phyloP scores from a whole-genome alignment of 2,888 invertebrate species.

The Philonicus albiceps region DNA sequence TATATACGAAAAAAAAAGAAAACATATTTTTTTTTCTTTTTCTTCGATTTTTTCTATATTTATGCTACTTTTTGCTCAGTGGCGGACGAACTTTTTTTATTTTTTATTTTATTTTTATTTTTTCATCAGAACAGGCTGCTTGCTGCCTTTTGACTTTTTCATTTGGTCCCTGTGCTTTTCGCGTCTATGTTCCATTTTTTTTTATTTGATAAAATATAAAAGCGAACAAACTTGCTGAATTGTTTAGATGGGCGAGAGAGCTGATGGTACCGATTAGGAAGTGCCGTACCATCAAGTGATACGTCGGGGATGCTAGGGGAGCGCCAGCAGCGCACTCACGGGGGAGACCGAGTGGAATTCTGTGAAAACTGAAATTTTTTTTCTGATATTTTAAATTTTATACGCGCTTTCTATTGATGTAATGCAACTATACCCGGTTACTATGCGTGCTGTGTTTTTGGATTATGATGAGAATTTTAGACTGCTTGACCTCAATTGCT shows the following conservation, averaged over 20 bases:
- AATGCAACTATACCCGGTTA: background rate
- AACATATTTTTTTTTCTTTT: constrained; percentile 31
- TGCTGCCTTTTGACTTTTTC: background rate
- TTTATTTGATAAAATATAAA: constrained; percentile 4
- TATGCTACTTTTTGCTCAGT: constrained; percentile 42
- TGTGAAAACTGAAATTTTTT: background rate
- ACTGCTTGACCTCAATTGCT: background rate
- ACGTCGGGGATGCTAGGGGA: background rate
- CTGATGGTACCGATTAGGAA: constrained; percentile 12
- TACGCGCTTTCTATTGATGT: background rate
- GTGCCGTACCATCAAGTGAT: background rate
- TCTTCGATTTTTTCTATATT: constrained; percentile 26
- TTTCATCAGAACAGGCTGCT: background rate
- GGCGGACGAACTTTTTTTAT: constrained; percentile 26
- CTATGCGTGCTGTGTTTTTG: background rate
- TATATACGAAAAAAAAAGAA: constrained; percentile 45
- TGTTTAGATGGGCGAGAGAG: constrained; percentile 10
- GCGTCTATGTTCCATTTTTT: constrained; percentile 11
- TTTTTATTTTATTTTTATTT: too few species aligned
- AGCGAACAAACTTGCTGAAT: constrained; percentile 3
- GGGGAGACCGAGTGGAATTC: background rate
- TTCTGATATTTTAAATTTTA: background rate
- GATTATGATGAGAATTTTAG: background rate
- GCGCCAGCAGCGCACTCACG: background rate
- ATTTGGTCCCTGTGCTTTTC: background rate